Conservation (phyloP, 2,888 invertebrate species). For the Lasioglossum calceatum region DNA sequence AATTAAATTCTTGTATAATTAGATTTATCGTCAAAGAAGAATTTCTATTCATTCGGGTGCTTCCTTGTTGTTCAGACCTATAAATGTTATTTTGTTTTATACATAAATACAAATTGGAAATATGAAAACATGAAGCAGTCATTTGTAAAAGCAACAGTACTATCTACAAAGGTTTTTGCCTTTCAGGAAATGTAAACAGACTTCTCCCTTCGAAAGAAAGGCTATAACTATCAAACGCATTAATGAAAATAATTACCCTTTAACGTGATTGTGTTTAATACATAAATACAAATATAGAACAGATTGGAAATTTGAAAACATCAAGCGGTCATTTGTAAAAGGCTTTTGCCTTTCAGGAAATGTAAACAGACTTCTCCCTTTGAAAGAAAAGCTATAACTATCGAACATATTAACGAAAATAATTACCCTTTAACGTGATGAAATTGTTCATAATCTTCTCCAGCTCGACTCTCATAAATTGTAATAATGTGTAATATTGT, state of each 20-base stretch:
- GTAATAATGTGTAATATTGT: constrained; percentile 65
- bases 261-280: neutral
- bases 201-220: neutral
- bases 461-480: constrained; percentile 66
- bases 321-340: neutral
- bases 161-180: neutral
- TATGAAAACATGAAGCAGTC: neutral
- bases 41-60: neutral
- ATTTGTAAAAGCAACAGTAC: too few relatives aligned
- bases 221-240: neutral
- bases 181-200: neutral
- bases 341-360: neutral
- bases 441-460: constrained; percentile 68
- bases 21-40: constrained; percentile 4
- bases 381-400: neutral
- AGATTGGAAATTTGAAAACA: too few relatives aligned
- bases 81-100: neutral
- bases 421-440: constrained; percentile 35
- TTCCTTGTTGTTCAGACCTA: neutral
- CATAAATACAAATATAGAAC: too few relatives aligned
- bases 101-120: neutral
- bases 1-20: neutral
- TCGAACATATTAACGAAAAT: constrained; percentile 1
- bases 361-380: neutral
- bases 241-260: constrained; percentile 37